Base-by-base conservation (phyloP, 2,797 vertebrate genomes). In the Loriculus beryllinus region DNA sequence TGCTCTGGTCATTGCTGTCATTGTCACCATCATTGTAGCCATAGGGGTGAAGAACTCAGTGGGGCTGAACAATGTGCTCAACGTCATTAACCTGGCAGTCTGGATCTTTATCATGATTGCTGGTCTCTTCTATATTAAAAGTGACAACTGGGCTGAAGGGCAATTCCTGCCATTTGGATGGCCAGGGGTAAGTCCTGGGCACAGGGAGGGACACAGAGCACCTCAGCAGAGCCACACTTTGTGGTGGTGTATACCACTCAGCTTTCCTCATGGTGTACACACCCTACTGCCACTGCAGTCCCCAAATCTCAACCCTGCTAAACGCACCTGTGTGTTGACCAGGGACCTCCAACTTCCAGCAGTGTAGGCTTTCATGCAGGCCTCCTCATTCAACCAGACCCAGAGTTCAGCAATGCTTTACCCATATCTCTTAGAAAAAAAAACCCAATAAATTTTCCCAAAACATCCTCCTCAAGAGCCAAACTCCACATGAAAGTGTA, bases 41-140 rank as follows among this genome's bases (percentile, higher is more conserved):
- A 96, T 99, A 26, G 99, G 99, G 0, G 99, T 99, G 85, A 99
- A 99, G 72, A 99, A 99, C 94, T 99, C 99, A 0, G 98, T 99
- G 94, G 98, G 98, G 35, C 98, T 99, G 97, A 99, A 99, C 98
- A 99, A 99, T 0, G 86, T 99, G 69, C 98, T 99, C 70, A 99
- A 99, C 1, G 95, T 98, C 64, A 97, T 99, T 87, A 99, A 99
- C 96, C 93, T 99, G 97, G 98, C 98, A 16, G 99, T 99, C 35
- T 99, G 99, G 99, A 93, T 98, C 90, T 99, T 99, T 97, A 98
- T 99, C 94, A 97, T 99, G 97, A 98, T 99, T 6, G 98, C 99
- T 0, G 99, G 99, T 25, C 98, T 99, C 88, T 99, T 99, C 97
- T 99, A 99, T 71, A 85, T 99, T 92, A 99, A 98, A 10, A 97